Conservation (phyloP, 1,140 invertebrate species). For the Aphelinus certus region DNA sequence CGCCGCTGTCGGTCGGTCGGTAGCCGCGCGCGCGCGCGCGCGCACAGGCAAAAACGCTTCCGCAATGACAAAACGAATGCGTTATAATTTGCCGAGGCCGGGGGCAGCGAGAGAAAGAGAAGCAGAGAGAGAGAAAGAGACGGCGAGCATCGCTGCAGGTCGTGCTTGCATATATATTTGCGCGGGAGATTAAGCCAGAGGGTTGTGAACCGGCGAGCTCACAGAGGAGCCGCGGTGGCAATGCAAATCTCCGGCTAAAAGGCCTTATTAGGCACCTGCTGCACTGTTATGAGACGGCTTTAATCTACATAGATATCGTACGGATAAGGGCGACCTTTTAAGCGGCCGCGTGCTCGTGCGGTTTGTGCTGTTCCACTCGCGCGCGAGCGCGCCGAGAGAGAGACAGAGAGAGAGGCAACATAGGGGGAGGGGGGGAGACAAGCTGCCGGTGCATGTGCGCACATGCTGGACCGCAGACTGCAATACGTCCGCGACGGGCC, state of each 20-base stretch:
- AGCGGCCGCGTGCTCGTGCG: neutral
- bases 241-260: slow-evolving; percentile 23
- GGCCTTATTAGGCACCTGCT: slow-evolving; percentile 30
- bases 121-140: no score
- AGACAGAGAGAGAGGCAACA: neutral
- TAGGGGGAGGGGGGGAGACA: neutral
- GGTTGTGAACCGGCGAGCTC: no score
- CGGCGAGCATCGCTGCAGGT: no score
- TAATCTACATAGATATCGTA: slow-evolving; percentile 31
- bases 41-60: neutral
- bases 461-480: slow-evolving; percentile 5
- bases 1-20: neutral
- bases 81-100: slow-evolving; percentile 14
- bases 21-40: no score
- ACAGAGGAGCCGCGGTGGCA: no score
- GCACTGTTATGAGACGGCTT: slow-evolving; percentile 26
- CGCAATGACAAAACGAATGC: slow-evolving; percentile 14
- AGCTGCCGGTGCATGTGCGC: neutral
- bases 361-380: no score
- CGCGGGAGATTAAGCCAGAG: slow-evolving; percentile 12
- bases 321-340: slow-evolving; percentile 16
- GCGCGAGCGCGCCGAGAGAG: no score
- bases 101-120: no score
- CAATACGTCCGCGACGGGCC: slow-evolving; percentile 11
- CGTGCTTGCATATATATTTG: neutral